Evolutionary conservation across 2,888 invertebrate species (phyloP), one percentile per base, ranked within the genome.

Genomic region (Philaethria dido): DNA sequence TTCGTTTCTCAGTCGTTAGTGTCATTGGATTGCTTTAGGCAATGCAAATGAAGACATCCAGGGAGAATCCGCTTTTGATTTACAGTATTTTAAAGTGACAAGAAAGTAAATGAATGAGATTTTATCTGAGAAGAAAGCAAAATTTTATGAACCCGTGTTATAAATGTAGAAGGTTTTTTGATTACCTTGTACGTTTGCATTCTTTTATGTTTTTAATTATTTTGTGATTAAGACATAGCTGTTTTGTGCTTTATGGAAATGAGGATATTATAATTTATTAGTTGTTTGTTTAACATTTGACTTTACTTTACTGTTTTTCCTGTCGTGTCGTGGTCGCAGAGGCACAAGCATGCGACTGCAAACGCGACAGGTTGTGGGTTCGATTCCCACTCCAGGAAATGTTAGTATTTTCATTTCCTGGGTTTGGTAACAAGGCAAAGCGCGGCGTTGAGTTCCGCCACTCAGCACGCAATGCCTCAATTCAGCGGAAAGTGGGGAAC

Each of bases 41-140:
- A 81, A 89, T 88, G 90, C 88, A 89, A 90, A 90, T 90, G 87
- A 88, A 90, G 86, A 87, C 84, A 81, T 89, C 86, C 78, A 74
- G 80, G 81, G 76, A 80, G 83, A 85, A 86, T 85, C 79, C 79
- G 78, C 74, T 75, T 80, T 84, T 88, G 88, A 89, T 89, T 87
- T 87, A 90, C 84, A 80, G 80, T 72, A 78, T 81, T 83, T 83
- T 84, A 81, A 84, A 83, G 78, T 78, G 73, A 69, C 69, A 72
- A 59, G 63, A 64, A 69, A 64, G 60, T 66, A 57, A 64, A 69
- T 59, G 55, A 71, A 66, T 69, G 61, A 70, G 69, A 71, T 68
- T 68, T 71, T 67, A 72, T 69, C 64, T 64, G 44, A 39, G 42
- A 45, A 29, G 57, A 61, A 63, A 59, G 52, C 33, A 55, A 69